Evolutionary conservation across 2,113 vertebrate genomes (phyloP), one percentile per base, ranked within the genome.

Genomic region (Nestor notabilis): DNA sequence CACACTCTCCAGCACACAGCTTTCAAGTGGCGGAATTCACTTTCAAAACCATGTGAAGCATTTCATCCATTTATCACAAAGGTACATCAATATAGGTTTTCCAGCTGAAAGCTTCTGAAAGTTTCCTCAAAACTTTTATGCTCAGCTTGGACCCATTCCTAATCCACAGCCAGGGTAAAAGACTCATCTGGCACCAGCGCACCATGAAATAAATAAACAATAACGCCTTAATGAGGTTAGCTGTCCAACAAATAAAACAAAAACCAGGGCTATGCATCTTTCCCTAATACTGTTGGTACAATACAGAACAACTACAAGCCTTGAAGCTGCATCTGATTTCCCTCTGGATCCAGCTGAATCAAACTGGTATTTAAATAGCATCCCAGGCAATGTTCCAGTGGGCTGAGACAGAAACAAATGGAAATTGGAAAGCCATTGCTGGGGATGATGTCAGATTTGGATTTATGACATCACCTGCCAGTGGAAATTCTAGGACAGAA

Each of bases 101-200:
- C 56, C 52, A 94, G 71, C 46, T 89, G 96, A 95, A 96, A 83
- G 77, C 70, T 90, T 94, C 47, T 75, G 43, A 68, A 93, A 96
- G 83, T 95, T 95, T 87, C 53, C 31, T 71, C 66, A 58, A 65
- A 91, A 95, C 70, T 83, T 96, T 50, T 84, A 56, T 56, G 93
- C 75, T 93, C 70, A 77, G 52, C 82, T 79, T 94, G 79, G 89
- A 94, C 78, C 60, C 33, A 43, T 68, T 90, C 65, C 86, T 87
- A 97, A 87, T 35, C 52, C 66, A 83, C 37, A 91, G 20, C 37
- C 39, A 86, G 49, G 53, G 56, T 68, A 84, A 89, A 87, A 77
- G 39, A 53, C 35, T 55, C 37, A 72, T 65, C 41, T 87, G 74
- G 65, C 37, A 52, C 11, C 33, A 80, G 46, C 28, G 47, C 55